Conservation (phyloP, 2,888 invertebrate species). For the Celastrina argiolus region DNA sequence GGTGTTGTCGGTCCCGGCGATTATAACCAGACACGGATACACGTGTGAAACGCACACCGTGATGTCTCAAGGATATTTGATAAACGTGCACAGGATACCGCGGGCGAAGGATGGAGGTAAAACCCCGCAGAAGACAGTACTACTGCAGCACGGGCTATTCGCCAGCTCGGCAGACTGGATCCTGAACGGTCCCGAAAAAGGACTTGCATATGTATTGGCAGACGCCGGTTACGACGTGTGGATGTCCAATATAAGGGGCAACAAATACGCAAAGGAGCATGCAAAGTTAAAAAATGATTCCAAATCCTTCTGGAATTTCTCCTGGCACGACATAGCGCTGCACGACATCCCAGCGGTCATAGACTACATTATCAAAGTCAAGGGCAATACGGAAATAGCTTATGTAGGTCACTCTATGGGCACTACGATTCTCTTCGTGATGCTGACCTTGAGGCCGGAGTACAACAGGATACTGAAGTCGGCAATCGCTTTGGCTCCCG, state of each 20-base stretch:
- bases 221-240: slow-evolving; percentile 87
- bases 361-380: slow-evolving; percentile 75
- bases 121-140: slow-evolving; percentile 60
- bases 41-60: slow-evolving; percentile 83
- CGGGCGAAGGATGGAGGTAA: slow-evolving; percentile 47
- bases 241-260: slow-evolving; percentile 90
- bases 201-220: slow-evolving; percentile 81
- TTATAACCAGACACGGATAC: slow-evolving; percentile 79
- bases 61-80: slow-evolving; percentile 88
- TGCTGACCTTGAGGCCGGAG: slow-evolving; percentile 81
- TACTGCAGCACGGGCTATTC: slow-evolving; percentile 89
- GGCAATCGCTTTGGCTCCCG: slow-evolving; percentile 83
- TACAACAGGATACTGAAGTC: slow-evolving; percentile 81
- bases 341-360: slow-evolving; percentile 92
- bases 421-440: slow-evolving; percentile 85
- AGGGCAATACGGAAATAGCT: slow-evolving; percentile 60
- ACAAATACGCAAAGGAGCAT: slow-evolving; percentile 84
- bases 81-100: slow-evolving; percentile 89
- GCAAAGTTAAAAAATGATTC: slow-evolving; percentile 71
- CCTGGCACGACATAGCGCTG: slow-evolving; percentile 92
- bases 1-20: slow-evolving; percentile 55
- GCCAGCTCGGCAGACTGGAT: slow-evolving; percentile 89
- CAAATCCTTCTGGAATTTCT: slow-evolving; percentile 84
- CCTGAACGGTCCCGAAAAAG: slow-evolving; percentile 81
- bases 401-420: slow-evolving; percentile 97